Evolutionary conservation across 2,797 vertebrate genomes (phyloP).

Genomic region (Epinephelus coioides): DNA sequence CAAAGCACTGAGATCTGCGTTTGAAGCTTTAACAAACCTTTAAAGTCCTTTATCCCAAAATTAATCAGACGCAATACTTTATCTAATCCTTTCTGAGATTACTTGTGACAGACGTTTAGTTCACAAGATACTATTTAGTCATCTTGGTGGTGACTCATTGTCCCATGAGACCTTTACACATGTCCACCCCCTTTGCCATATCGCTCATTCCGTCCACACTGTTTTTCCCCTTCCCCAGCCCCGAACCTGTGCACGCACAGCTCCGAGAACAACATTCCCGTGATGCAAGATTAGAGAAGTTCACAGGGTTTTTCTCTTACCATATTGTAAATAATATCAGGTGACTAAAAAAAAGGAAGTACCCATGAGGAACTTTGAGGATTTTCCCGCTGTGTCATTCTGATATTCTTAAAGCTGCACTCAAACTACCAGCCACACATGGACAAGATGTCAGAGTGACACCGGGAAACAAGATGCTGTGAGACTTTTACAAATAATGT

Average conservation of each 20-base stretch:
- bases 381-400: constrained; percentile 79
- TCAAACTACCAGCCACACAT: background rate
- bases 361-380: constrained; percentile 60
- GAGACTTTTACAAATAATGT: constrained; percentile 2
- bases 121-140: constrained; percentile 27
- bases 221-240: constrained; percentile 11
- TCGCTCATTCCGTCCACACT: background rate
- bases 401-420: constrained; percentile 51
- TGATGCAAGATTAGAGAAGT: constrained; percentile 81
- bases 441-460: background rate
- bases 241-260: constrained; percentile 14
- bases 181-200: background rate
- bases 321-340: constrained; percentile 79
- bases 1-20: constrained; percentile 3
- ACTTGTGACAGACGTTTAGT: background rate
- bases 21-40: constrained; percentile 12
- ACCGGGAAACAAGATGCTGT: constrained; percentile 5
- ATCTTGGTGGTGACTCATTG: constrained; percentile 62
- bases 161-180: constrained; percentile 58
- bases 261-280: constrained; percentile 55
- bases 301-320: constrained; percentile 36
- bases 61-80: background rate
- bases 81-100: constrained; percentile 7
- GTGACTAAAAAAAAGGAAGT: constrained; percentile 78
- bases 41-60: constrained; percentile 20